Evolutionary conservation across 2,888 invertebrate genomes (phyloP), one percentile per base, ranked within the genome.

Genomic region (Drosophila koepferae): DNA sequence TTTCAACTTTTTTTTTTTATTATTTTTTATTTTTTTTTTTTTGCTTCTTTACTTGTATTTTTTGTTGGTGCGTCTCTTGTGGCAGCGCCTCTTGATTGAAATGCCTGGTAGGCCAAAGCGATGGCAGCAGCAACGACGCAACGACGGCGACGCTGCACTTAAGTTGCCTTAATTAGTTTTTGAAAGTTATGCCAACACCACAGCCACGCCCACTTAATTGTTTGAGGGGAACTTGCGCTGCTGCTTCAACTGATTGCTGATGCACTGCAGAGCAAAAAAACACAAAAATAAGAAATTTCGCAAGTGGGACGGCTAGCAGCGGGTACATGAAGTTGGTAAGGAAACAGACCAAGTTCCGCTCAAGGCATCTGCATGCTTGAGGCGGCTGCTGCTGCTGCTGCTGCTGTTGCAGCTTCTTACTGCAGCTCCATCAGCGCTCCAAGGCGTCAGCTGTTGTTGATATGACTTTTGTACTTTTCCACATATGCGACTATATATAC

Each of bases 121-220:
- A 63, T 56, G 74, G 53, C 51, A 60, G 53, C 51, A 60, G 61
- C 67, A 54, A 34, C 63, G 61, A n/a, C 61, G 61, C 67, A 54
- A 34, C 63, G 61, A n/a, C 61, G 62, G 12, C 63, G 36, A 61
- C 58, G 66, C 62, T 72, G 80, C 86, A 83, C 88, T 90, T 89
- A 85, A 91, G 84, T 91, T 91, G 87, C 84, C 91, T 91, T 91
- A 91, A 91, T 91, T 91, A 91, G 90, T 91, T 91, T 91, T 79
- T 78, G 79, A 91, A 91, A 91, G 91, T 91, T 91, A 85, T 88
- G 86, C 86, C 87, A 85, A 73, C 78, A 75, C 72, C 80, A 73
- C 73, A 61, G 80, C 71, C 89, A 83, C 86, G 85, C 86, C 87
- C 82, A 77, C 77, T 89, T 85, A 89, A 89, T 89, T 89, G 75